phyloP scores from a whole-genome alignment of 1,140 invertebrate genomes.

The Anagrus nilaparvatae region DNA sequence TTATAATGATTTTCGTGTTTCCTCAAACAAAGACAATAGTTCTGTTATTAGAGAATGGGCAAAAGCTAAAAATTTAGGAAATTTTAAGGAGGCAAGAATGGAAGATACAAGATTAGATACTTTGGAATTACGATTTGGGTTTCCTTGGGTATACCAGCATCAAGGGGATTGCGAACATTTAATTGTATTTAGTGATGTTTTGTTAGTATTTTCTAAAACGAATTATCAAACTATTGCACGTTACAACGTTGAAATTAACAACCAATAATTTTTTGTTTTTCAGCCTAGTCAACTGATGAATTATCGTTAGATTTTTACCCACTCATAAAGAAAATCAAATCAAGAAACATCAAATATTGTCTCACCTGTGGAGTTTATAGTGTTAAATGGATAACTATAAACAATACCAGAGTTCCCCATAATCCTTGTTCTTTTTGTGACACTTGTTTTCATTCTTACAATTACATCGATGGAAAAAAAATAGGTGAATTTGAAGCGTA shows the following conservation, averaged over 20 bases:
- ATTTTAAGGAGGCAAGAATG: conserved; percentile 50
- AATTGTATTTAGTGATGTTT: conserved; percentile 62
- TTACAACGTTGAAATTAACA: not conserved
- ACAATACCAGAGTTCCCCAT: conserved; percentile 49
- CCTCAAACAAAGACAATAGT: conserved; percentile 52
- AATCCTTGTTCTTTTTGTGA: conserved; percentile 58
- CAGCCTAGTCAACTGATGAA: conserved; percentile 46
- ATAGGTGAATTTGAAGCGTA: conserved; percentile 37
- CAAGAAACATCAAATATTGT: conserved; percentile 35
- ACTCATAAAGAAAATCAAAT: conserved; percentile 35
- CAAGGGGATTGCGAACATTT: conserved; percentile 84
- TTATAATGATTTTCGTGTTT: conserved; percentile 59
- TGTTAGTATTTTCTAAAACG: too few species aligned
- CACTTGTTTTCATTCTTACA: conserved; percentile 50
- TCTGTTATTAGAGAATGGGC: conserved; percentile 56
- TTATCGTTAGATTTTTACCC: conserved; percentile 42
- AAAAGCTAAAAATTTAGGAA: conserved; percentile 38
- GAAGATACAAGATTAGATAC: conserved; percentile 50
- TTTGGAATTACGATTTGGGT: conserved; percentile 55
- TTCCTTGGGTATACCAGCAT: conserved; percentile 74
- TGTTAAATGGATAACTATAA: conserved; percentile 48
- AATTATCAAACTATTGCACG: too few species aligned
- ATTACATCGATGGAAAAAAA: conserved; percentile 49
- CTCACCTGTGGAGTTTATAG: conserved; percentile 41
- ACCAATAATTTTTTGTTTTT: conserved; percentile 20